phyloP scores from a whole-genome alignment of 1,140 invertebrate genomes.

The Drosophila quadrilineata region DNA sequence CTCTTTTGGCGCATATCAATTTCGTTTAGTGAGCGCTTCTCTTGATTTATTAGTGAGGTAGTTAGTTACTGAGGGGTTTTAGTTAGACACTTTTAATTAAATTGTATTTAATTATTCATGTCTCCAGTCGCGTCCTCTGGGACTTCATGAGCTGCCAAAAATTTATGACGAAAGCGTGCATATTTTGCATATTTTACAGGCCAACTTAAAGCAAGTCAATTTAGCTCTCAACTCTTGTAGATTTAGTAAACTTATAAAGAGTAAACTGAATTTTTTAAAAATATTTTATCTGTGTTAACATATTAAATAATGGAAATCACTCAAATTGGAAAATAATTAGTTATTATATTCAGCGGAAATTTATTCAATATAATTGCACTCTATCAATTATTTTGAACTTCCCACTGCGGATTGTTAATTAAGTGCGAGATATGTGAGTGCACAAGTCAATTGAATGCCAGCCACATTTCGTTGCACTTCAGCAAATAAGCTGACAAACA shows the following conservation, averaged over 20 bases:
- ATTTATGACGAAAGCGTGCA: conserved; percentile 51
- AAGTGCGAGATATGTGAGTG: conserved; percentile 50
- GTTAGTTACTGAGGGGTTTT: conserved; percentile 26
- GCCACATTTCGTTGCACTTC: conserved; percentile 33
- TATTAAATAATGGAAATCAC: not conserved
- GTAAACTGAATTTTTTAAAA: not conserved
- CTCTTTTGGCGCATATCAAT: conserved; percentile 40
- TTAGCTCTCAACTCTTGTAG: no score
- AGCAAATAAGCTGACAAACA: conserved; percentile 59
- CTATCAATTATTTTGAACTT: no score
- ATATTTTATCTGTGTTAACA: not conserved
- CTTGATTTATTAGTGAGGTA: conserved; percentile 58
- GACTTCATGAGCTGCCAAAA: conserved; percentile 48
- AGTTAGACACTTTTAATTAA: conserved; percentile 69
- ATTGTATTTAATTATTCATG: conserved; percentile 72
- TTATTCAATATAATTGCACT: no score
- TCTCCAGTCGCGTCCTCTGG: conserved; percentile 11
- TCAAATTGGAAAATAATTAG: not conserved
- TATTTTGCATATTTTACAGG: conserved; percentile 59
- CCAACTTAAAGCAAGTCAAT: no score
- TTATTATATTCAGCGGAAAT: no score
- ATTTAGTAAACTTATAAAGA: not conserved
- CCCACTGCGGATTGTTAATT: conserved; percentile 36
- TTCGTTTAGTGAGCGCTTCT: conserved; percentile 35
- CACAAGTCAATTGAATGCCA: conserved; percentile 56